These are phyloP conservation scores for Melopsittacus undulatus DNA, from an alignment of 2,797 vertebrate species.

Conservation along the genomic window DNA sequence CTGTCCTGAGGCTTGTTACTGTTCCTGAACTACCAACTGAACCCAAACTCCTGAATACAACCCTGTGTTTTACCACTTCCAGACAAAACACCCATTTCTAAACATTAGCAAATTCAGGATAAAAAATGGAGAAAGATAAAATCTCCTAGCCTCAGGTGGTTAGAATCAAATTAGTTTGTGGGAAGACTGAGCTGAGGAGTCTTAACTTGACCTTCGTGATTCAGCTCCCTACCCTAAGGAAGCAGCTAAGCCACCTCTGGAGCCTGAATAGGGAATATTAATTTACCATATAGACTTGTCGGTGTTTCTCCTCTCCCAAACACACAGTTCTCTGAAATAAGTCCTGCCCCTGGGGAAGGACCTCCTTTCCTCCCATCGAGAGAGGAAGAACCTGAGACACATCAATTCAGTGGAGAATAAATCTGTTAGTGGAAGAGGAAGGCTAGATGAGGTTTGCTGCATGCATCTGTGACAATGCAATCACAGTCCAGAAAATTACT, in stretches of 20 bases:
- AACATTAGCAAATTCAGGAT: background rate
- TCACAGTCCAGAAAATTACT: background rate
- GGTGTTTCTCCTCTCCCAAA: background rate
- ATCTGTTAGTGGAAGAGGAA: background rate
- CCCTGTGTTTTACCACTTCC: background rate
- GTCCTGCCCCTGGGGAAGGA: background rate
- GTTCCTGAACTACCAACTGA: background rate
- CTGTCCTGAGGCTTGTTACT: background rate
- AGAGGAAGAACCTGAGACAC: background rate
- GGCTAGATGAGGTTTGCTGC: background rate
- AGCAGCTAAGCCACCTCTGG: background rate
- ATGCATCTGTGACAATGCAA: background rate
- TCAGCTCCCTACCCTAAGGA: background rate
- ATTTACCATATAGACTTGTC: background rate
- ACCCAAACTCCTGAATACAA: background rate
- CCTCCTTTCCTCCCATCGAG: background rate
- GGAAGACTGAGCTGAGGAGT: background rate
- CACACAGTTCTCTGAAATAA: fast-evolving
- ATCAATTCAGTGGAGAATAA: background rate
- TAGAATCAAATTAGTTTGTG: background rate
- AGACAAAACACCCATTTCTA: background rate
- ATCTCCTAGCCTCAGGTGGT: background rate
- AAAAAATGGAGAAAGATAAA: background rate
- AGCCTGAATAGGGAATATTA: background rate
- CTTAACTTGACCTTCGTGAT: background rate